A percentile compares a stretch with the other conserved stretches of the same genome.
phyloP scores from a whole-genome alignment of 2,888 invertebrate genomes.

The Zootermopsis nevadensis region DNA sequence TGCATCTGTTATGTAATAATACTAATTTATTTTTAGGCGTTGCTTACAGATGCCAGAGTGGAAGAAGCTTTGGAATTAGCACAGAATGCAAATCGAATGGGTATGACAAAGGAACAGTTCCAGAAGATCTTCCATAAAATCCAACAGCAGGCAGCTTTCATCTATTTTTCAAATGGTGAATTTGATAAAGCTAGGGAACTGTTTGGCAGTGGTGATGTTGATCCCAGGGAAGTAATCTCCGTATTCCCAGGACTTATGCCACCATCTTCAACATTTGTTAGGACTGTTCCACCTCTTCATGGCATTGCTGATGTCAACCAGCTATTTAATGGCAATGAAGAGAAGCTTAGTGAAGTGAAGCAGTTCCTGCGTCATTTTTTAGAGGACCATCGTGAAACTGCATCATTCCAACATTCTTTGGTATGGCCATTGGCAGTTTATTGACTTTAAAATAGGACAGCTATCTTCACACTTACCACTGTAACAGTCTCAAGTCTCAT shows the following conservation, averaged over 20 bases:
- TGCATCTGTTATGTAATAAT: too few relatives aligned
- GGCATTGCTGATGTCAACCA: conserved; percentile 64
- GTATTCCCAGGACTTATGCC: conserved; percentile 64
- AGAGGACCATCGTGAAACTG: conserved; percentile 43
- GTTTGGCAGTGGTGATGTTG: conserved; percentile 61
- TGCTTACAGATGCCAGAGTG: conserved; percentile 56
- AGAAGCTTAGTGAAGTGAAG: conserved; percentile 59
- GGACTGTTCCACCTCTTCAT: conserved; percentile 64
- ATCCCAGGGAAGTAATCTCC: conserved; percentile 65
- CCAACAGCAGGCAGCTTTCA: conserved; percentile 65
- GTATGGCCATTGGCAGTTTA: conserved; percentile 13
- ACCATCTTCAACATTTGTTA: conserved; percentile 60
- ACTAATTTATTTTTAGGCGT: conserved; percentile 27
- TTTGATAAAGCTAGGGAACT: conserved; percentile 63
- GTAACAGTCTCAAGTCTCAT: too few relatives aligned
- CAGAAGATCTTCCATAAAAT: conserved; percentile 58
- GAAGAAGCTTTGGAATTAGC: conserved; percentile 65
- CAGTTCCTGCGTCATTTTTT: conserved; percentile 60
- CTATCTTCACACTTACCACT: too few relatives aligned
- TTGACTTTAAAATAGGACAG: not conserved
- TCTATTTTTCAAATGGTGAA: conserved; percentile 63
- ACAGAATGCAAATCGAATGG: conserved; percentile 61
- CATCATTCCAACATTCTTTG: conserved; percentile 28
- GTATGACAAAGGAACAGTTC: conserved; percentile 61
- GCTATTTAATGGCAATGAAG: conserved; percentile 59